A percentile compares a stretch with the other conserved stretches of the same genome.
These are phyloP conservation scores for Trichogramma evanescens DNA, from an alignment of 2,888 invertebrate genomes.

Conservation along the genomic window DNA sequence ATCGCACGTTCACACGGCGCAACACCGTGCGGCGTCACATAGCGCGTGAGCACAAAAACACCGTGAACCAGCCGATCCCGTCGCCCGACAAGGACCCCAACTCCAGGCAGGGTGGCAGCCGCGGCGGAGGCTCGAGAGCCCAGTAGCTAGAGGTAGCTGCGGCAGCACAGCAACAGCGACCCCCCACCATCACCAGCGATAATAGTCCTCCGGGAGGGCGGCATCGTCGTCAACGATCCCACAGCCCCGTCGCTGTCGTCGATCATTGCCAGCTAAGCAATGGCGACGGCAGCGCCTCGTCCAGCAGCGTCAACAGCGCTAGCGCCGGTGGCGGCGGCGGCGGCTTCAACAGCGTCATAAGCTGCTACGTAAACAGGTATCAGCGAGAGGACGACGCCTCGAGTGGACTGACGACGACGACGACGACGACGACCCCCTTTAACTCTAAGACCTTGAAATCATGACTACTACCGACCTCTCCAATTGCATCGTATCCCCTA, in stretches of 20 bases:
- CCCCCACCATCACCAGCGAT: not conserved
- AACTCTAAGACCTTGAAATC: no score
- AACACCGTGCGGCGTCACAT: conserved; percentile 87
- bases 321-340: not conserved
- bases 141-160: conserved; percentile 23
- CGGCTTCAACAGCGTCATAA: no score
- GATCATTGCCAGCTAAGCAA: conserved; percentile 1
- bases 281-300: not conserved
- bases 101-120: conserved; percentile 26
- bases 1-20: conserved; percentile 85
- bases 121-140: conserved; percentile 34
- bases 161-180: conserved; percentile 7
- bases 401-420: not conserved
- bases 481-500: no score
- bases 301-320: not conserved
- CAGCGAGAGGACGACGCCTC: not conserved
- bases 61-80: conserved; percentile 26
- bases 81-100: conserved; percentile 3
- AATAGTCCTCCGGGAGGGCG: no score
- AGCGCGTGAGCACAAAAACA: conserved; percentile 80
- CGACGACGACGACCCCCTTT: no score
- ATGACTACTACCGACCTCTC: no score
- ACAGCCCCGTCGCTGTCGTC: conserved; percentile 20
- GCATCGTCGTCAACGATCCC: conserved; percentile 20
- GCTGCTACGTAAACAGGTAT: no score